phyloP scores from a whole-genome alignment of 37 sponge, comb jelly and placozoan species.

The Chondrosia reniformis region DNA sequence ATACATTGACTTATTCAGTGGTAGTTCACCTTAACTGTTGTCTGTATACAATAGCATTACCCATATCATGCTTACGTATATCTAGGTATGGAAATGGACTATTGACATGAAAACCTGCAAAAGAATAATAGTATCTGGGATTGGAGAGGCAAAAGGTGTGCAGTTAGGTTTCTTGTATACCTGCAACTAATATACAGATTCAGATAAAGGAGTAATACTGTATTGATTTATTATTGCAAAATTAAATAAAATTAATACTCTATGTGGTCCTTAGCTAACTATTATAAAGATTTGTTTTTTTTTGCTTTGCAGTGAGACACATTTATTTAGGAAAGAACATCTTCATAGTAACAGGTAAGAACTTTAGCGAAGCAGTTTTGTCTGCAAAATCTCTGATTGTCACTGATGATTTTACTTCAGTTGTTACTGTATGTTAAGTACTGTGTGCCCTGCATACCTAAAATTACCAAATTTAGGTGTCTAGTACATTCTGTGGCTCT shows the following conservation, averaged over 20 bases:
- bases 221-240: too few relatives aligned
- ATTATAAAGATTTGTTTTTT: not conserved
- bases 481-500: too few relatives aligned
- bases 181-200: too few relatives aligned
- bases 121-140: not conserved
- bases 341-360: conserved; percentile 55
- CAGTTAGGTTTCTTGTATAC: not conserved
- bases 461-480: too few relatives aligned
- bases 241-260: too few relatives aligned
- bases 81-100: conserved; percentile 10
- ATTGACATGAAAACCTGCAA: not conserved
- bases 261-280: too few relatives aligned
- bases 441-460: not conserved
- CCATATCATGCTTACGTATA: not conserved
- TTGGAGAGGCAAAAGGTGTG: not conserved
- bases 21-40: too few relatives aligned
- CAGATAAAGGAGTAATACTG: too few relatives aligned
- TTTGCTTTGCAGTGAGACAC: conserved; percentile 37
- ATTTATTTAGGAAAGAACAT: conserved; percentile 55
- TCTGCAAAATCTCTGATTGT: not conserved
- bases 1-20: too few relatives aligned
- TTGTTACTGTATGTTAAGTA: not conserved
- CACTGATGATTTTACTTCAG: not conserved
- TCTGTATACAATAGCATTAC: not conserved
- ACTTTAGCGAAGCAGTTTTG: not conserved